Evolutionary conservation across 2,113 vertebrate genomes (phyloP), one percentile per base, ranked within the genome.

Genomic region (Pluvianellus socialis): DNA sequence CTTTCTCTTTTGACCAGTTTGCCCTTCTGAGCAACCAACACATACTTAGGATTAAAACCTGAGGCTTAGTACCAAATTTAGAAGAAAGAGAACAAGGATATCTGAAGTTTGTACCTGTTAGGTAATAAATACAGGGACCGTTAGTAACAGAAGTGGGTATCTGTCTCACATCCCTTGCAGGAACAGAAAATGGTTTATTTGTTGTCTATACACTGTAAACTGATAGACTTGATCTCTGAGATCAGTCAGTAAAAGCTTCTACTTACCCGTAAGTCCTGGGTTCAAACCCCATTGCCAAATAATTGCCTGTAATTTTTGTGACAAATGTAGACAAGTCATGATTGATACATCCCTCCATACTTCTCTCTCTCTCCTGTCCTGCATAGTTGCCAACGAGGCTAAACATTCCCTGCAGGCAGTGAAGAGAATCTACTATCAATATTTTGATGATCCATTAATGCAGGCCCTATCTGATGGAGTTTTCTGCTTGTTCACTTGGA

Each of bases 371-470:
- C 20, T 12, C 32, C 42, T 75, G 33, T 35, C 59, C 63, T 62
- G 28, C 9, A 6, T 87, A 79, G 88, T 88, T 89, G 76, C 44
- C 52, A 73, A 18, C 52, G 23, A 62, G 23, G 47, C 9, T 68
- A 71, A 87, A 91, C 23, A 82, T 62, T 82, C 23, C 68, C 50
- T 59, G 35, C n/a, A 76, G 72, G 40, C 17, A 58, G 30, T 14
- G 12, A 86, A 84, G 61, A 86, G 26, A 84, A 84, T 49, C 28
- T 95, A 59, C 65, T 88, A 45, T 86, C 75, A 95, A 91, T 97
- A 94, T 86, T 95, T 50, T 84, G 79, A 94, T 91, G 84, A 94
- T 95, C 74, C 77, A 91, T 94, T 94, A 96, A 67, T 38, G 62
- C 66, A 65, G 53, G 70, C 50, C 40, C 47, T 96, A 79, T 94